Conservation (phyloP, 2,113 vertebrate genomes). For the Takifugu bimaculatus region DNA sequence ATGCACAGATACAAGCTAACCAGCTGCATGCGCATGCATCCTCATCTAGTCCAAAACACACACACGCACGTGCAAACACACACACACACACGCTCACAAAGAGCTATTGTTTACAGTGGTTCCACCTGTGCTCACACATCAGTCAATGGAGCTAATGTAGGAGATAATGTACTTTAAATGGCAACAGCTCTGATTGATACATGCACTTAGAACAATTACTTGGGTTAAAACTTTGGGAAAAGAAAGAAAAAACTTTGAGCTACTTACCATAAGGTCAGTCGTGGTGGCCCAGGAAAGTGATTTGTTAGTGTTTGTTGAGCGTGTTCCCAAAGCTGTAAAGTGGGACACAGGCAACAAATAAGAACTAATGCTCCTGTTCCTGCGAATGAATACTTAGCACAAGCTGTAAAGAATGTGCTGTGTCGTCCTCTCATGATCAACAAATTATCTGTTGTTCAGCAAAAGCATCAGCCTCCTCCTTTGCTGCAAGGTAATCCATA, state of each 20-base stretch:
- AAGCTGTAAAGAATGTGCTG: slow-evolving; percentile 50
- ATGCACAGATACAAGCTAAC: slow-evolving; percentile 45
- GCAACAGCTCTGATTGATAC: slow-evolving; percentile 72
- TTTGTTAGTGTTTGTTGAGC: slow-evolving; percentile 70
- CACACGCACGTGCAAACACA: background rate
- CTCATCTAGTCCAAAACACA: slow-evolving; percentile 7
- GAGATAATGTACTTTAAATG: slow-evolving; percentile 77
- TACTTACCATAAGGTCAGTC: slow-evolving; percentile 44
- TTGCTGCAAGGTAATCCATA: slow-evolving; percentile 4
- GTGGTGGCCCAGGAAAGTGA: slow-evolving; percentile 49
- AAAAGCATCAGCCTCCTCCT: background rate
- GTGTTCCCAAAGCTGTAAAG: slow-evolving; percentile 64
- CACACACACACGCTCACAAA: slow-evolving; percentile 4
- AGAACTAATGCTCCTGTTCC: slow-evolving; percentile 59
- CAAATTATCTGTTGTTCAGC: slow-evolving; percentile 18
- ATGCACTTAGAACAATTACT: slow-evolving; percentile 74
- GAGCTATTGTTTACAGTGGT: slow-evolving; percentile 58
- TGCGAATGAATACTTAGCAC: slow-evolving; percentile 62
- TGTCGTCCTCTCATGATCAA: slow-evolving; percentile 41
- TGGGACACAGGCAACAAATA: slow-evolving; percentile 64
- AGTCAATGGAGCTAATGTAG: slow-evolving; percentile 70
- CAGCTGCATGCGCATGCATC: slow-evolving; percentile 34
- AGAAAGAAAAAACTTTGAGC: slow-evolving; percentile 65
- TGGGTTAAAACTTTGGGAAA: slow-evolving; percentile 66
- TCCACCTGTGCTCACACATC: slow-evolving; percentile 63